Evolutionary conservation across 2,888 invertebrate genomes (phyloP), one percentile per base, ranked within the genome.

Genomic region (Bombylius discolor): DNA sequence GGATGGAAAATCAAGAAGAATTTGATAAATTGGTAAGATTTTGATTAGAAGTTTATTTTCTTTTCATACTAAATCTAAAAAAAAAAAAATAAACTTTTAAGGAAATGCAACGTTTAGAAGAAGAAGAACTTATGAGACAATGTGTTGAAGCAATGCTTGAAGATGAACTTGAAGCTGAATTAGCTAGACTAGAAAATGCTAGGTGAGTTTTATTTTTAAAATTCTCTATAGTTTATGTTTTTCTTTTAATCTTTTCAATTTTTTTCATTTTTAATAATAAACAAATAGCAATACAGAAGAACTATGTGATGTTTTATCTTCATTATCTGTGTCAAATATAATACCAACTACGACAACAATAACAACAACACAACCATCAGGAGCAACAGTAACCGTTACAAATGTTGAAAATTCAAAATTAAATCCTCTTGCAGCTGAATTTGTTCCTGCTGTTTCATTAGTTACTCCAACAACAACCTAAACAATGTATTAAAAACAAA

Each of bases 1-100:
- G 93, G 94, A 93, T 93, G 92, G 93, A 92, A 69, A 87, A 91
- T 66, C 88, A 92, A 67, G 93, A 94, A 66, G 92, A 92, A 68
- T 92, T 92, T 69, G 92, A 94, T 67, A 88, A 89, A 72, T 87
- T 89, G 81, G 92, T 89, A 71, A 63, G 65, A 60, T 49, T 42
- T n/a, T 4, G 13, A 53, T 14, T 33, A n/a, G 8, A 42, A 39
- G 8, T 52, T 33, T 42, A 34, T 7, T 23, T 11, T 32, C 47
- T 53, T 33, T 49, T 23, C 23, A 49, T 45, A 39, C n/a, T 47
- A n/a, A 33, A n/a, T 6, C 31, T 14, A 36, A 48, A 32, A 14
- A 39, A 14, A 39, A n/a, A 42, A 14, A 9, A 46, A 39, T 31
- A n/a, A 13, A 42, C 67, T 23, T 23, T 23, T 23, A 23, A 90